These are phyloP conservation scores for Sebastes taczanowskii DNA, from an alignment of 2,797 vertebrate species.

Conservation along the genomic window DNA sequence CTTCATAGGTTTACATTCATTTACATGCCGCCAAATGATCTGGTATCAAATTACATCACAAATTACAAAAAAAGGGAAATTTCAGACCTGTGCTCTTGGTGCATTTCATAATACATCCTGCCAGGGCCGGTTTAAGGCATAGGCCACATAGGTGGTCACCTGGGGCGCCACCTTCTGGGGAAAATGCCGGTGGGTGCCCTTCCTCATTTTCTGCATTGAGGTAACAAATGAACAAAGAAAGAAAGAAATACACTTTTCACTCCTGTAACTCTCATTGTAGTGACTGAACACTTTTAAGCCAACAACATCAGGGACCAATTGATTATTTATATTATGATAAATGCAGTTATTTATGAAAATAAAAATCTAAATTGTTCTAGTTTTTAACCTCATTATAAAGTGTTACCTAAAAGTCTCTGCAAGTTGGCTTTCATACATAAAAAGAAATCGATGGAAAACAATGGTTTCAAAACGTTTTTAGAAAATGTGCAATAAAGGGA, in stretches of 20 bases:
- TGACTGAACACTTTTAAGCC: too few relatives aligned
- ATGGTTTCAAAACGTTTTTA: not conserved
- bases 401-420: not conserved
- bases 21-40: not conserved
- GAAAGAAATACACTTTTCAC: too few relatives aligned
- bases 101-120: not conserved
- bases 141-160: too few relatives aligned
- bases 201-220: too few relatives aligned
- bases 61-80: not conserved
- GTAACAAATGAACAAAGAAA: too few relatives aligned
- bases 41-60: not conserved
- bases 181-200: too few relatives aligned
- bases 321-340: too few relatives aligned
- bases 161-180: too few relatives aligned
- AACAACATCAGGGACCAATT: too few relatives aligned
- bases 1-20: not conserved
- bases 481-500: not conserved
- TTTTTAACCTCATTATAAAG: not conserved
- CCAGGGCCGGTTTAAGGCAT: too few relatives aligned
- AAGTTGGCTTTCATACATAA: not conserved
- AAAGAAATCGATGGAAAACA: not conserved
- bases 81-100: not conserved
- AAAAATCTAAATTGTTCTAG: accelerated
- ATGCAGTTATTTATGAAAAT: too few relatives aligned
- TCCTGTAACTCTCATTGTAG: too few relatives aligned